These are phyloP conservation scores for Stigmatopora argus DNA, from an alignment of 2,113 vertebrate genomes.

Conservation along the genomic window DNA sequence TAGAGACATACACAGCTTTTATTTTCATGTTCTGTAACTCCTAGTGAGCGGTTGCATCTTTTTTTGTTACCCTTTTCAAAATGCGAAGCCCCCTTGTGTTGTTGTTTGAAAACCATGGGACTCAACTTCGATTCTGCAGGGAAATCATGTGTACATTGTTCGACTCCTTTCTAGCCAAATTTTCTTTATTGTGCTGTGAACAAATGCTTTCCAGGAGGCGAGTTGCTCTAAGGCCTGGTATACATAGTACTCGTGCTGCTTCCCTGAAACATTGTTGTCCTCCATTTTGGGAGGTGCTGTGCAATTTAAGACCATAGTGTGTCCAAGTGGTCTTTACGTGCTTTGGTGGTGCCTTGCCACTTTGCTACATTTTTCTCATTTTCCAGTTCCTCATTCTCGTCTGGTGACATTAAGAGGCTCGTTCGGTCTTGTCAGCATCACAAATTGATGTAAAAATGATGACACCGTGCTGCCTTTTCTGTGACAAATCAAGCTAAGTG, in stretches of 20 bases:
- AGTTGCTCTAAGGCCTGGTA: slow-evolving; percentile 37
- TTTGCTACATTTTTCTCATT: not conserved
- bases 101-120: too few relatives aligned
- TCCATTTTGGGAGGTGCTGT: slow-evolving; percentile 54
- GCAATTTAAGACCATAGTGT: slow-evolving; percentile 22
- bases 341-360: not conserved
- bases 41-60: not conserved
- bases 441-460: slow-evolving; percentile 9
- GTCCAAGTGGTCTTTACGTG: not conserved
- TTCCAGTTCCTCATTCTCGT: not conserved
- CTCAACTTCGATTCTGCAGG: too few relatives aligned
- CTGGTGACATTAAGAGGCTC: slow-evolving; percentile 26
- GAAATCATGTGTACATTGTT: too few relatives aligned
- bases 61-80: too few relatives aligned
- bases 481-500: not conserved
- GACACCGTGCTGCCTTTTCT: not conserved
- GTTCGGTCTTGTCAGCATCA: slow-evolving; percentile 47
- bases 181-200: slow-evolving; percentile 72
- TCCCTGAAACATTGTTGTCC: slow-evolving; percentile 24
- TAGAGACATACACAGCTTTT: slow-evolving; percentile 34
- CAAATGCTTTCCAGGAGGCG: slow-evolving; percentile 74
- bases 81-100: too few relatives aligned
- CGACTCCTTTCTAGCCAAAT: slow-evolving; percentile 62
- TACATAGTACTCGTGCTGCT: not conserved
- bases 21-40: slow-evolving; percentile 8